These are phyloP conservation scores for Pocota personata DNA, from an alignment of 2,888 invertebrate genomes.

Conservation along the genomic window DNA sequence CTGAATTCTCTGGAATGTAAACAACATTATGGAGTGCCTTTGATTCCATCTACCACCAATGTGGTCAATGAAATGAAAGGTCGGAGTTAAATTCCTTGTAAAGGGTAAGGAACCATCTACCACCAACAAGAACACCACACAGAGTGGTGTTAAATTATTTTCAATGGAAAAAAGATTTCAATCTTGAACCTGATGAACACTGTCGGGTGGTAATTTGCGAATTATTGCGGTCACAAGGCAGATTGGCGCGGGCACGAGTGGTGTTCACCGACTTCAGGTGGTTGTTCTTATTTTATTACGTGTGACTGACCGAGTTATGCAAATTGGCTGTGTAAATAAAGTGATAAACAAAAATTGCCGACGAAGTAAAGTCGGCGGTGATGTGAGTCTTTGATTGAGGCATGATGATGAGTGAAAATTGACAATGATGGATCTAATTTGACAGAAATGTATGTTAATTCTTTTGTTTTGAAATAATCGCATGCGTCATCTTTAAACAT, in stretches of 20 bases:
- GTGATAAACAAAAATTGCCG: background rate
- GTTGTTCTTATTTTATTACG: slow-evolving; percentile 21
- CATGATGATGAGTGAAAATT: background rate
- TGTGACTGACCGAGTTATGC: slow-evolving; percentile 56
- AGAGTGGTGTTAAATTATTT: background rate
- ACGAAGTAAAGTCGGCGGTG: background rate
- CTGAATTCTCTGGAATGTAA: background rate
- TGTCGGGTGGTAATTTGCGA: slow-evolving; percentile 13
- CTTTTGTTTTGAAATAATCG: background rate
- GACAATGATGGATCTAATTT: background rate
- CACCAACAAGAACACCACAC: background rate
- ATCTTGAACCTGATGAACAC: background rate
- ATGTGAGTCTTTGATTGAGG: background rate
- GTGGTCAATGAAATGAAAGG: background rate
- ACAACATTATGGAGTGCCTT: background rate
- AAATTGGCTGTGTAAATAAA: slow-evolving; percentile 39
- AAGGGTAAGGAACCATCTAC: background rate
- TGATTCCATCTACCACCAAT: background rate
- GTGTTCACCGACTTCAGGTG: background rate
- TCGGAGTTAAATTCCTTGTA: background rate
- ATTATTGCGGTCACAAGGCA: slow-evolving; percentile 23
- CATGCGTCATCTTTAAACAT: too few relatives aligned
- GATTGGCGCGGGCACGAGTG: background rate
- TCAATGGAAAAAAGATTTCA: slow-evolving; percentile 6
- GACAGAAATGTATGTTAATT: background rate